Percentiles rank a stretch among this genome's conserved stretches.
Evolutionary conservation across 1,140 invertebrate genomes (phyloP).

Genomic region (Pomacea maculata): DNA sequence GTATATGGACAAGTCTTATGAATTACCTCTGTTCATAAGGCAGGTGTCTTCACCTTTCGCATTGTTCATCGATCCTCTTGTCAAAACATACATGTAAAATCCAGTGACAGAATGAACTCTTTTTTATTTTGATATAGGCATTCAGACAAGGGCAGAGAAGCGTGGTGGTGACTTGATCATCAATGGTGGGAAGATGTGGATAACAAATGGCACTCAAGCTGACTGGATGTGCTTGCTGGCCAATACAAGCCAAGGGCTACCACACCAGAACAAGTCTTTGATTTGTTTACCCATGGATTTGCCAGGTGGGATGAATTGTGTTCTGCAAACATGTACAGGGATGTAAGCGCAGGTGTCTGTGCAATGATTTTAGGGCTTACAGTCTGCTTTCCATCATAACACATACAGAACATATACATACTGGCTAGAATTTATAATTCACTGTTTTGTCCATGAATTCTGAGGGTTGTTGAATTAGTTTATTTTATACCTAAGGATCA

Average conservation of each 20-base stretch:
- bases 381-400: too few relatives aligned
- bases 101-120: neutral
- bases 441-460: too few relatives aligned
- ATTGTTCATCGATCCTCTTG: too few relatives aligned
- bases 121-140: conserved; percentile 49
- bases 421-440: too few relatives aligned
- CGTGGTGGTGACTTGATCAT: conserved; percentile 70
- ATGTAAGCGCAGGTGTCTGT: neutral
- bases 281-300: conserved; percentile 72
- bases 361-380: neutral
- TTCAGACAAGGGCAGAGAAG: conserved; percentile 66
- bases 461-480: too few relatives aligned
- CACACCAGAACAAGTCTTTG: conserved; percentile 72
- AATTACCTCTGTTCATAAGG: too few relatives aligned
- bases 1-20: too few relatives aligned
- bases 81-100: too few relatives aligned
- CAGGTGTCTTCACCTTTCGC: too few relatives aligned
- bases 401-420: too few relatives aligned
- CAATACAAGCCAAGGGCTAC: conserved; percentile 67
- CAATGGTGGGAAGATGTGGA: conserved; percentile 73
- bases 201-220: conserved; percentile 70
- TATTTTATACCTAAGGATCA: too few relatives aligned
- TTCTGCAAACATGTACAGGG: neutral
- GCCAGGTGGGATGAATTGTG: conserved; percentile 60
- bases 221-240: conserved; percentile 74